Evolutionary conservation across 2,888 invertebrate species (phyloP).

Genomic region (Zygaena filipendulae): DNA sequence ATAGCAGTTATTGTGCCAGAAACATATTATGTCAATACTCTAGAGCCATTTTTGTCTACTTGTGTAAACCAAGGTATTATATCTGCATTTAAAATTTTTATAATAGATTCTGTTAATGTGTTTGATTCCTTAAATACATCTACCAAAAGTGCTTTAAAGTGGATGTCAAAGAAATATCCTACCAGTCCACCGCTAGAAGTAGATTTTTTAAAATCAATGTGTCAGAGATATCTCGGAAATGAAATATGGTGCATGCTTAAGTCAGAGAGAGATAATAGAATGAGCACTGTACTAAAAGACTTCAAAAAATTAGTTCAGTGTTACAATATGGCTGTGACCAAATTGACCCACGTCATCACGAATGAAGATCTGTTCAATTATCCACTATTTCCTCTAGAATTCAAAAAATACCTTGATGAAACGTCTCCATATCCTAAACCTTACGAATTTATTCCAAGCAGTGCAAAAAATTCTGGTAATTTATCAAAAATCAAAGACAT

Average conservation of each 20-base stretch:
- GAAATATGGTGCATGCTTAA: conserved; percentile 72
- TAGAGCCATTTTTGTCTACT: conserved; percentile 30
- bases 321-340: conserved; percentile 75
- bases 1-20: conserved; percentile 43
- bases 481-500: conserved; percentile 55
- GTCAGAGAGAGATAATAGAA: conserved; percentile 37
- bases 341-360: conserved; percentile 68
- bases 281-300: conserved; percentile 55
- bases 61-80: conserved; percentile 35
- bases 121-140: conserved; percentile 30
- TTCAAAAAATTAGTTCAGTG: conserved; percentile 70
- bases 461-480: conserved; percentile 65
- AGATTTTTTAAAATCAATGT: conserved; percentile 63
- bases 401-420: conserved; percentile 62
- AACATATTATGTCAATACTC: conserved; percentile 19
- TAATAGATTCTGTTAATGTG: conserved; percentile 32
- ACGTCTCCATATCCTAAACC: conserved; percentile 68
- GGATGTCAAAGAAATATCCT: conserved; percentile 60
- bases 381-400: conserved; percentile 73
- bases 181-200: conserved; percentile 66
- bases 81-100: conserved; percentile 41
- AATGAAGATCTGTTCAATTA: conserved; percentile 70
- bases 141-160: conserved; percentile 51
- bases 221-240: conserved; percentile 67
- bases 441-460: conserved; percentile 74